Base-by-base conservation (phyloP, 2,113 vertebrate genomes). In the Pagrus major region DNA sequence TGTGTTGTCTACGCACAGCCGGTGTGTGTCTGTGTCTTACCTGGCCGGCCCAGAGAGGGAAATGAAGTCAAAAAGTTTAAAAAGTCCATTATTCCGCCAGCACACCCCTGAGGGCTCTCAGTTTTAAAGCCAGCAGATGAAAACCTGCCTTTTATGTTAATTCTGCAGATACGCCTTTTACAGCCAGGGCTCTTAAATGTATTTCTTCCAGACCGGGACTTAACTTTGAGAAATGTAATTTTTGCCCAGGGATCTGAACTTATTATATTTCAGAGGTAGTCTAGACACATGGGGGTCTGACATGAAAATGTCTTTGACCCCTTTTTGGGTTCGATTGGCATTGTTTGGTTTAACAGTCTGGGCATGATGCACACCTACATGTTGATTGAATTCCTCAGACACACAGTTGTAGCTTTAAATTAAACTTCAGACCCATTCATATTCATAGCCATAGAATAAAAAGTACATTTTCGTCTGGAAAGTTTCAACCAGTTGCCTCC, bases 131-230 rank as follows among this genome's bases (percentile, higher is more conserved):
- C 80, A 69, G 67, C 64, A 77, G 89, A 91, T 91, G 91, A 90
- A 88, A 92, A 91, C 85, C 84, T 83, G 51, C 81, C 88, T 88
- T 89, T 92, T 89, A 93, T 93, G 91, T 85, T 91, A 91, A 93
- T 93, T 89, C 46, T 76, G 75, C 80, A 85, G 80, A 78, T 85
- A 85, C 60, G 73, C 46, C 80, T 83, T 86, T 79, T 84, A 79
- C 75, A 84, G 85, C 80, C 21, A 65, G 71, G 64, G 44, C 46
- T 85, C 84, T 83, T 76, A 71, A 91, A 85, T 86, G 49, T 75
- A 79, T 86, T 91, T 84, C n/a, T 86, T 81, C 59, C 42, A 71
- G 51, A 63, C 41, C 46, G 46, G 55, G 58, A 78, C 63, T 73
- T 18, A 71, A 88, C 56, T 88, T 86, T 84, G 72, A 84, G 68